Base-by-base conservation (phyloP, 2,797 vertebrate genomes). In the Phrynocephalus forsythii region DNA sequence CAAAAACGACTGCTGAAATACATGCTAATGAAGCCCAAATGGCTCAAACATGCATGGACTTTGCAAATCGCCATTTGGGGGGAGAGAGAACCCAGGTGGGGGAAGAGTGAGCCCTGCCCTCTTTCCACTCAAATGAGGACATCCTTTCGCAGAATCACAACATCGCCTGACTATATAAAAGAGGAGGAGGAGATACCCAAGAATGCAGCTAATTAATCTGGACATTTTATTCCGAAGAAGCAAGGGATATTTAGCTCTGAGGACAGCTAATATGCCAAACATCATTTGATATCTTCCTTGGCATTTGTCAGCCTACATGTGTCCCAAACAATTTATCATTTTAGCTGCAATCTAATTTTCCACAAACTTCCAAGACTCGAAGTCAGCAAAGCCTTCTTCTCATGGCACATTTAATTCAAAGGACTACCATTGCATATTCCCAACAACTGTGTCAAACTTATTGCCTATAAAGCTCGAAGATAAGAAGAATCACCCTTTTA, bases 191-290 rank as follows among this genome's bases (percentile, higher is more conserved):
- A 78, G 84, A 83, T 73, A 72, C 11, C 1, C 30, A 83, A n/a
- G 69, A 83, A 28, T 71, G 20, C 30, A 15, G 44, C 75, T 85
- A 79, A 79, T 85, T 85, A 85, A 63, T 50, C 30, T 68, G 63
- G 50, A 68, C 15, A 30, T 66, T 5, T 22, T 33, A 5, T 44
- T 83, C 75, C 83, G 22, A 78, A 13, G 75, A 72, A 60, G 33
- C 50, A 77, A 79, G 66, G 15, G 44, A 68, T 69, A 52, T 33
- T 30, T 5, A 44, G 75, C 30, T 60, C 78, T 78, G 73, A 38
- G 48, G 20, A 5, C 44, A 52, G 63, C 38, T 60, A 50, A 16
- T 75, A 33, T 33, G 28, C 20, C 26, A 69, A 79, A 44, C 10
- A 10, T 79, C 38, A 33, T 85, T 78, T 78, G 63, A 69, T 33